Evolutionary conservation across 2,797 vertebrate species (phyloP).

Genomic region (Cetoscarus ocellatus): DNA sequence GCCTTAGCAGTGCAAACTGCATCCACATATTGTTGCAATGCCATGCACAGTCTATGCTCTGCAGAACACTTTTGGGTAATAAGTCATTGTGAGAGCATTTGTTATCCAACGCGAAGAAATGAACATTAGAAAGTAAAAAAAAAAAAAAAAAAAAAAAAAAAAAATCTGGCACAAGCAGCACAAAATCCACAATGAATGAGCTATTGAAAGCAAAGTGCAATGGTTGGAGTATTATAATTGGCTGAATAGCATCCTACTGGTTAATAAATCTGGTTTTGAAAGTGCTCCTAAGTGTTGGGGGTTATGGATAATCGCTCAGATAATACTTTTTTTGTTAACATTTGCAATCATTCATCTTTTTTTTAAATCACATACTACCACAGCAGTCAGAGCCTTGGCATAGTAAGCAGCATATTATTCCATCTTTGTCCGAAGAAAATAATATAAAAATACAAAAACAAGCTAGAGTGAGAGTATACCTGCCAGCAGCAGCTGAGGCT

Average conservation of each 20-base stretch:
- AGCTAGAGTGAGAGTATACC: slow-evolving; percentile 40
- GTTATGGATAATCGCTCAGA: slow-evolving; percentile 25
- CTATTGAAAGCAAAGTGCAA: slow-evolving; percentile 57
- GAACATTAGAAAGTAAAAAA: slow-evolving; percentile 25
- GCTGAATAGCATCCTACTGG: slow-evolving; percentile 35
- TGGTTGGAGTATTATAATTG: slow-evolving; percentile 37
- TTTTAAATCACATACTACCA: slow-evolving; percentile 37
- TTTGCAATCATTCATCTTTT: slow-evolving; percentile 37
- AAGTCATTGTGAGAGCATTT: slow-evolving; percentile 33
- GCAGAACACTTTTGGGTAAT: slow-evolving; percentile 62
- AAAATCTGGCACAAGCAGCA: slow-evolving; percentile 29
- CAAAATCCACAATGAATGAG: slow-evolving; percentile 43
- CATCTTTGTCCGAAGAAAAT: slow-evolving; percentile 50
- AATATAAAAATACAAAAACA: slow-evolving; percentile 54
- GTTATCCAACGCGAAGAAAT: slow-evolving; percentile 24
- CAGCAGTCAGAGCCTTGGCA: slow-evolving; percentile 44
- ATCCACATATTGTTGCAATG: slow-evolving; percentile 34
- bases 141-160: slow-evolving; percentile 27
- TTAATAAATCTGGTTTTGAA: slow-evolving; percentile 36
- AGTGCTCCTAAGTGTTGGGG: slow-evolving; percentile 55
- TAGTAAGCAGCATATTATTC: slow-evolving; percentile 62
- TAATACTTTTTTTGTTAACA: slow-evolving; percentile 33
- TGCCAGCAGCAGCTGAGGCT: slow-evolving; percentile 39
- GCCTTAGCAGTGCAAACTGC: slow-evolving; percentile 40
- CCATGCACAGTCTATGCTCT: slow-evolving; percentile 40